phyloP scores from a whole-genome alignment of 2,888 invertebrate genomes.

The Gortyna flavago region DNA sequence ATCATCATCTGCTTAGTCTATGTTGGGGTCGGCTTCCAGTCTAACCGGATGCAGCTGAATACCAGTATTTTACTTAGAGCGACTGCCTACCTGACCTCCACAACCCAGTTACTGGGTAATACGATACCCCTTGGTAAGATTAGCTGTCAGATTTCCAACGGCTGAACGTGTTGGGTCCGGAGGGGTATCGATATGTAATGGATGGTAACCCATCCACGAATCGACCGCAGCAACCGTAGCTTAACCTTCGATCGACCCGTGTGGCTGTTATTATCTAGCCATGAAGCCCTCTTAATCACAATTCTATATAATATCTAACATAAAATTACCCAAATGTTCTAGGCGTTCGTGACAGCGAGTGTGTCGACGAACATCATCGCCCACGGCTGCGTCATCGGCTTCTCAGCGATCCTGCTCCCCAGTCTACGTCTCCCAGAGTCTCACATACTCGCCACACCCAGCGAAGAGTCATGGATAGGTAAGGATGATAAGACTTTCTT shows the following conservation, averaged over 20 bases:
- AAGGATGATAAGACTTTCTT: background rate
- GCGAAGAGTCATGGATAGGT: slow-evolving; percentile 91
- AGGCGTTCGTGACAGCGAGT: slow-evolving; percentile 84
- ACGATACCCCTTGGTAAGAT: background rate
- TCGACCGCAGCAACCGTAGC: background rate
- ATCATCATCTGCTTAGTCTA: too few relatives aligned
- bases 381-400: slow-evolving; percentile 88
- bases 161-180: background rate
- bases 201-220: background rate
- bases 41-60: too few relatives aligned
- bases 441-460: slow-evolving; percentile 82
- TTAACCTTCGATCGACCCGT: background rate
- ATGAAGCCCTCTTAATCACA: background rate
- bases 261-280: background rate
- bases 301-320: background rate
- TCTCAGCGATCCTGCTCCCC: slow-evolving; percentile 91
- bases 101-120: background rate
- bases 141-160: background rate
- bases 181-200: background rate
- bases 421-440: slow-evolving; percentile 86
- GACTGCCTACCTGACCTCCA: background rate
- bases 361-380: slow-evolving; percentile 83
- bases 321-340: slow-evolving; percentile 49
- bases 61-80: too few relatives aligned
- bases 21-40: too few relatives aligned